Percentiles rank a stretch among this genome's conserved stretches.
Evolutionary conservation across 2,797 vertebrate genomes (phyloP).

Genomic region (Cryptoprocta ferox): DNA sequence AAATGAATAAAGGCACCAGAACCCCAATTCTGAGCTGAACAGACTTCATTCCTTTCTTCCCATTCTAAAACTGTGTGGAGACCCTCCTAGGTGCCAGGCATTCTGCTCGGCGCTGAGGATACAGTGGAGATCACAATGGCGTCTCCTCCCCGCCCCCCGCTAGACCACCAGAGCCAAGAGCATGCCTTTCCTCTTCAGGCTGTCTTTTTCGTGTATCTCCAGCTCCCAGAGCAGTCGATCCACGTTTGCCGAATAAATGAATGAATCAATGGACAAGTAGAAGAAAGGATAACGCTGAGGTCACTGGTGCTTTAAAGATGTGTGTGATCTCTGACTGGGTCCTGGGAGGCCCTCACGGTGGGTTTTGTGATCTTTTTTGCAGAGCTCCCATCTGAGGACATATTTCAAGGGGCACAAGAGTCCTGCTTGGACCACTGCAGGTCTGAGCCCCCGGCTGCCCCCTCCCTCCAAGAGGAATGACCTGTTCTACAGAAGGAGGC

Average conservation of each 20-base stretch:
- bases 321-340: background rate
- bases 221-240: background rate
- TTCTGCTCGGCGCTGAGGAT: background rate
- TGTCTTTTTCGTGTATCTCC: too few relatives aligned
- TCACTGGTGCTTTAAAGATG: too few relatives aligned
- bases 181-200: background rate
- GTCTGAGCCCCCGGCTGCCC: background rate
- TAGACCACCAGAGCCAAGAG: background rate
- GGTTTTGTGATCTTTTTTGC: background rate
- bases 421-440: too few relatives aligned
- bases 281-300: background rate
- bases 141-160: too few relatives aligned
- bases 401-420: background rate
- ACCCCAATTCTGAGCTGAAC: background rate
- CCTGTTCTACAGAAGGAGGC: background rate
- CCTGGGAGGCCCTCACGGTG: background rate
- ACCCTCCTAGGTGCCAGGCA: background rate
- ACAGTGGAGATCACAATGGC: background rate
- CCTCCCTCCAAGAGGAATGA: constrained; percentile 17
- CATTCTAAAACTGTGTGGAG: background rate
- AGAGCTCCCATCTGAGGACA: background rate
- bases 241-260: background rate
- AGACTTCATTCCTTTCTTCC: background rate
- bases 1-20: background rate
- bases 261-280: too few relatives aligned